A percentile compares a stretch with the other conserved stretches of the same genome.
Conservation (phyloP, 1,140 invertebrate species). For the Drosophila nebulosa region DNA sequence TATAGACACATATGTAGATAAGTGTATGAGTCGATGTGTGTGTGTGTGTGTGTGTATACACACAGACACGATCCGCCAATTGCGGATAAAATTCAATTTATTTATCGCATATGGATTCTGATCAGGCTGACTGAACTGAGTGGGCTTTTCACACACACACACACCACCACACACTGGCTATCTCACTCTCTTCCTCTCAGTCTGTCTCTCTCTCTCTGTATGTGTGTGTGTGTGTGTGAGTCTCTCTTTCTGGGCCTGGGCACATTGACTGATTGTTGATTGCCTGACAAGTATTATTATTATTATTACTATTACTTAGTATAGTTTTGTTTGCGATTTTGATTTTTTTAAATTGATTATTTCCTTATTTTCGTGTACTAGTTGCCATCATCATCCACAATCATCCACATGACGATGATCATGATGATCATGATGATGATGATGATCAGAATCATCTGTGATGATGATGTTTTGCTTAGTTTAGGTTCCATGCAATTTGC, state of each 20-base stretch:
- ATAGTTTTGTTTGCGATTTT: slow-evolving; percentile 70
- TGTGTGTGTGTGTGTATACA: neutral
- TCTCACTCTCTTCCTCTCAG: slow-evolving; percentile 11
- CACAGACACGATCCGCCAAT: slow-evolving; percentile 61
- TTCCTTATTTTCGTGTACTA: slow-evolving; percentile 76
- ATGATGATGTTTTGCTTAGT: slow-evolving; percentile 42
- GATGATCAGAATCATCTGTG: neutral
- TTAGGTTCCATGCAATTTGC: slow-evolving; percentile 52
- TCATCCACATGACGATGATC: too few relatives aligned
- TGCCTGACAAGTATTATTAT: slow-evolving; percentile 17
- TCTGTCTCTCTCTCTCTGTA: slow-evolving; percentile 1
- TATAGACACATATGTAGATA: slow-evolving; percentile 14
- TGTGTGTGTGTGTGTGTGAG: neutral
- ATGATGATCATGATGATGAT: neutral
- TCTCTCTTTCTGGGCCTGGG: slow-evolving; percentile 19
- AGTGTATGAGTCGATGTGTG: slow-evolving; percentile 8
- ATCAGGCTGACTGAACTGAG: slow-evolving; percentile 39
- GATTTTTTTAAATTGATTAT: slow-evolving; percentile 80
- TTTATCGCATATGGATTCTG: slow-evolving; percentile 79
- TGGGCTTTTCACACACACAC: neutral
- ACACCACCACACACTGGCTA: neutral
- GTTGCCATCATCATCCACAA: slow-evolving; percentile 11
- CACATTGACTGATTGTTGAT: slow-evolving; percentile 67
- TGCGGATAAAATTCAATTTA: slow-evolving; percentile 80
- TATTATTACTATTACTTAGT: slow-evolving; percentile 27